Conservation (phyloP, 1,140 invertebrate genomes). For the Trissolcus basalis region DNA sequence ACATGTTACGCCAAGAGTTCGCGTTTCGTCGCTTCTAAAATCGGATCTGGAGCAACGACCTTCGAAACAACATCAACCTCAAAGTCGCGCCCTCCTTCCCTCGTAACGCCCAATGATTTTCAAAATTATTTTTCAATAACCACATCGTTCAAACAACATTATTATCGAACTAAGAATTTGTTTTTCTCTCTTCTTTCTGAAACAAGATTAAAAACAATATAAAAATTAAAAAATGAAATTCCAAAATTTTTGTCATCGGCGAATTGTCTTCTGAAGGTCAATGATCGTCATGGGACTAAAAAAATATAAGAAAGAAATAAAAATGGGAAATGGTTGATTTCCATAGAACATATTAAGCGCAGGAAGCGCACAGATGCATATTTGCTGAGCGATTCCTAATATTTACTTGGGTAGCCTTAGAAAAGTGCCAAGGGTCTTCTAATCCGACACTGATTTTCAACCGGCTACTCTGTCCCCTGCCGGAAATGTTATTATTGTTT, state of each 20-base stretch:
- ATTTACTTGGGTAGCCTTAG: conserved; percentile 55
- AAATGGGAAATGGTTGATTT: conserved; percentile 16
- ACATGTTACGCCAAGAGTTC: conserved; percentile 58
- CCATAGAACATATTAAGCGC: conserved; percentile 20
- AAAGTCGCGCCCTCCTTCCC: conserved; percentile 55
- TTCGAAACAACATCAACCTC: conserved; percentile 72
- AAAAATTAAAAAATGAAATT: neutral
- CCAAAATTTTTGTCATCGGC: neutral
- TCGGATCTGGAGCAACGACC: conserved; percentile 76
- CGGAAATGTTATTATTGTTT: conserved; percentile 60
- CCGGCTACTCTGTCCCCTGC: conserved; percentile 43
- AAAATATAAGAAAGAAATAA: conserved; percentile 34
- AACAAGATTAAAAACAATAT: too few species aligned
- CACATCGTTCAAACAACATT: too few species aligned
- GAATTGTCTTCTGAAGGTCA: conserved; percentile 14
- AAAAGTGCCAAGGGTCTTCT: conserved; percentile 54
- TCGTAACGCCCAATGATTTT: conserved; percentile 6
- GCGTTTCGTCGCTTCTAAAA: conserved; percentile 72
- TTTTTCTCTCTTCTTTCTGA: too few species aligned
- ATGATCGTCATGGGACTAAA: conserved; percentile 13
- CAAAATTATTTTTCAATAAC: neutral
- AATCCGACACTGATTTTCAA: conserved; percentile 61
- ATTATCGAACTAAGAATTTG: too few species aligned
- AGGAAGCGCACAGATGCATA: conserved; percentile 54
- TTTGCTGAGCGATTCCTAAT: conserved; percentile 53